These are phyloP conservation scores for Acanthochromis polyacanthus DNA, from an alignment of 2,113 vertebrate genomes.

Conservation along the genomic window DNA sequence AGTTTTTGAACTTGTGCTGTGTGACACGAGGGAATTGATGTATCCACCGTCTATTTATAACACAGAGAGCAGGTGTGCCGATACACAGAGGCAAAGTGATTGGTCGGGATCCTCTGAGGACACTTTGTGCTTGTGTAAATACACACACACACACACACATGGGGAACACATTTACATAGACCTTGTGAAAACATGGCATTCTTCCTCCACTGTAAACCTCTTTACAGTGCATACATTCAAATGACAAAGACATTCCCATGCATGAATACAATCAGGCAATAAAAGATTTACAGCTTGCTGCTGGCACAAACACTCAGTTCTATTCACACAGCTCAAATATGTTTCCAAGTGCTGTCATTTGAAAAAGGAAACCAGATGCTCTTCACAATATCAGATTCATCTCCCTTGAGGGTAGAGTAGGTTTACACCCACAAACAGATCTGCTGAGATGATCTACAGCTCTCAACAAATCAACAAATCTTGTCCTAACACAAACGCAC, in stretches of 20 bases:
- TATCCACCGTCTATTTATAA: slow-evolving; percentile 70
- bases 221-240: neutral
- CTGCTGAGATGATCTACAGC: neutral
- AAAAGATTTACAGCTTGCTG: slow-evolving; percentile 1
- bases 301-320: slow-evolving; percentile 10
- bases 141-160: neutral
- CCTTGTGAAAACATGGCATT: neutral
- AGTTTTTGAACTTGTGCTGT: slow-evolving; percentile 53
- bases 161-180: neutral
- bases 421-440: slow-evolving; percentile 21
- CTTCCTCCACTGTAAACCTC: neutral
- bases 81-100: slow-evolving; percentile 55
- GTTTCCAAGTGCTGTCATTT: slow-evolving; percentile 36
- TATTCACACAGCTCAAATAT: slow-evolving; percentile 21
- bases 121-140: slow-evolving; percentile 42
- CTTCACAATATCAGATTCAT: slow-evolving; percentile 8
- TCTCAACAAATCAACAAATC: neutral
- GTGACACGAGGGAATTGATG: slow-evolving; percentile 56
- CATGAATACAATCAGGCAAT: slow-evolving; percentile 2
- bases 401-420: slow-evolving; percentile 14
- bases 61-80: slow-evolving; percentile 59
- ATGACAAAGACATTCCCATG: neutral
- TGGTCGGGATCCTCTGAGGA: slow-evolving; percentile 36
- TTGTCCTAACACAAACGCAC: neutral
- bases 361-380: slow-evolving; percentile 14